Percentiles rank a stretch among this genome's conserved stretches.
Conservation (phyloP, 2,797 vertebrate species). For the Phalloptychus januarius region DNA sequence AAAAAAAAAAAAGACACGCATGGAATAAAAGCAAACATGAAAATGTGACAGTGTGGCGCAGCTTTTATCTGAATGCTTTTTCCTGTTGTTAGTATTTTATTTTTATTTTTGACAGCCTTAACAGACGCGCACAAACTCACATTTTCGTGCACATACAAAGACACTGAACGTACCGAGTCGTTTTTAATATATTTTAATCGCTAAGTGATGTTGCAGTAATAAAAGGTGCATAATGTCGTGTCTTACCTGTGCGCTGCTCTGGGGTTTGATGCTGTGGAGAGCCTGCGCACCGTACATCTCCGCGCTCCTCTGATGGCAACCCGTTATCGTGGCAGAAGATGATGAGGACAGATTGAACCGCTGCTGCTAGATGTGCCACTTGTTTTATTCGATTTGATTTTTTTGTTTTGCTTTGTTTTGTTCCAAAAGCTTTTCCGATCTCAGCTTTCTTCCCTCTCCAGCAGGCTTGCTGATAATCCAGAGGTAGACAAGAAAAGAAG, state of each 20-base stretch:
- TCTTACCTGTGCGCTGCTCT: constrained; percentile 77
- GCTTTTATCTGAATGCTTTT: constrained; percentile 62
- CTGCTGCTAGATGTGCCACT: constrained; percentile 50
- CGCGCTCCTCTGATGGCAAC: constrained; percentile 59
- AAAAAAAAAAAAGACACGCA: too few species aligned
- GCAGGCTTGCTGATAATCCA: constrained; percentile 52
- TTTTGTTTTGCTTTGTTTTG: constrained; percentile 28
- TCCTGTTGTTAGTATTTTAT: background rate
- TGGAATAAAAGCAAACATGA: background rate
- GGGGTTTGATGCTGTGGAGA: constrained; percentile 68
- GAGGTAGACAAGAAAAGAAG: background rate
- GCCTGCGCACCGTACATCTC: constrained; percentile 73
- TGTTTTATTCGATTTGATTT: constrained; percentile 28
- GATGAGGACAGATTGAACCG: constrained; percentile 59
- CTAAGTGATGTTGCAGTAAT: constrained; percentile 18
- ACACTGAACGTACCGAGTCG: constrained; percentile 4
- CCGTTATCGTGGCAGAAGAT: constrained; percentile 61
- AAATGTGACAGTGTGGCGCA: constrained; percentile 57
- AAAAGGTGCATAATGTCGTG: constrained; percentile 73
- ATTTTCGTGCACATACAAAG: constrained; percentile 19
- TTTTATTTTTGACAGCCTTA: constrained; percentile 40
- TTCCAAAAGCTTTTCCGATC: constrained; percentile 24
- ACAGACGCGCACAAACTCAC: constrained; percentile 43
- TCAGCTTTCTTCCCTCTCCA: constrained; percentile 36
- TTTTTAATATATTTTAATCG: constrained; percentile 2